These are phyloP conservation scores for Flexamia atlantica DNA, from an alignment of 2,888 invertebrate genomes.

Conservation along the genomic window DNA sequence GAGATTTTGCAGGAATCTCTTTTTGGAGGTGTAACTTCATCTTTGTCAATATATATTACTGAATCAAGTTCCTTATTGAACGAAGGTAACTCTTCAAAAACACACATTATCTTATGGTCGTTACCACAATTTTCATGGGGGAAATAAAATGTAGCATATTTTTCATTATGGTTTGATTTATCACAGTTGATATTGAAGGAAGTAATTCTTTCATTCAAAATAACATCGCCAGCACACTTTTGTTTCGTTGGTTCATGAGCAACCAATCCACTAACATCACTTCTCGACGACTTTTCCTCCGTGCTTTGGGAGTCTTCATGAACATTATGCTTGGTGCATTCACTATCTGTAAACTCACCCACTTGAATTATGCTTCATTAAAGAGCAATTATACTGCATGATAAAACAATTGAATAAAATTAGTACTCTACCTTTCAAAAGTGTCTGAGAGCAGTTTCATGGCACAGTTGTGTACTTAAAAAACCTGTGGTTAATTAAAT, in stretches of 20 bases:
- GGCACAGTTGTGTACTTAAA: too few species aligned
- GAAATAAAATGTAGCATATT: too few species aligned
- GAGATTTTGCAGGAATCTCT: neutral
- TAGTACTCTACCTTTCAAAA: too few species aligned
- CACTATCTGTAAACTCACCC: conserved; percentile 47
- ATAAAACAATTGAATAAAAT: too few species aligned
- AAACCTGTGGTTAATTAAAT: too few species aligned
- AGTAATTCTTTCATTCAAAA: too few species aligned
- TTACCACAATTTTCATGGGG: neutral
- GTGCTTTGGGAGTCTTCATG: neutral
- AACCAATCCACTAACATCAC: neutral
- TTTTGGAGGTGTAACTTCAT: neutral
- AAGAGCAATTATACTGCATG: too few species aligned
- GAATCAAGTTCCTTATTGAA: neutral
- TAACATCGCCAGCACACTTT: neutral
- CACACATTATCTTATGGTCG: neutral
- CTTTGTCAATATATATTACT: neutral
- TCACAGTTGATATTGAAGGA: too few species aligned
- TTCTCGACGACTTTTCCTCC: neutral
- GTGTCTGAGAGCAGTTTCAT: too few species aligned
- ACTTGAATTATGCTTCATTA: conserved; percentile 15
- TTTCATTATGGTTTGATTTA: too few species aligned
- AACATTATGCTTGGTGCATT: neutral
- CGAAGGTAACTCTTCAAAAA: neutral
- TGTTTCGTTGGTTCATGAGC: neutral